Evolutionary conservation across 2,888 invertebrate species (phyloP).

Genomic region (Ariolimax columbianus): DNA sequence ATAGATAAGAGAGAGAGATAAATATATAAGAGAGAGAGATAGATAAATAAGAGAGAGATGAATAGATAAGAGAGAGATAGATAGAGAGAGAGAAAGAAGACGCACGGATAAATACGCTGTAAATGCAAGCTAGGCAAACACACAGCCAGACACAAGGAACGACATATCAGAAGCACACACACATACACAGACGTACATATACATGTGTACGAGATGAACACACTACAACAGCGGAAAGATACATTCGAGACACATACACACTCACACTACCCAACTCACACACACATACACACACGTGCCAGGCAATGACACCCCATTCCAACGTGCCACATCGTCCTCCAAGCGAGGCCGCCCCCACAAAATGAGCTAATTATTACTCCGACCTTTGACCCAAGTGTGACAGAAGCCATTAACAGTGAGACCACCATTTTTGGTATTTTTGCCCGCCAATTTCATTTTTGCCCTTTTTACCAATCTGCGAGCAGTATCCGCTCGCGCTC

Average conservation of each 20-base stretch:
- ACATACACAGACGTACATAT: not conserved
- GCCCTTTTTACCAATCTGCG: slow-evolving; percentile 36
- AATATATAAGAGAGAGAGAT: no score
- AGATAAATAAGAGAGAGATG: no score
- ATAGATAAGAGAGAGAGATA: no score
- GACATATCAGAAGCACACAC: not conserved
- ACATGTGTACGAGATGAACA: not conserved
- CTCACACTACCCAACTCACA: not conserved
- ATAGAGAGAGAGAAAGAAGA: not conserved
- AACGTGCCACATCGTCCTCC: no score
- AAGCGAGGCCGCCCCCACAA: not conserved
- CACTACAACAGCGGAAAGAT: not conserved
- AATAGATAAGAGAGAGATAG: no score
- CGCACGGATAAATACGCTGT: no score
- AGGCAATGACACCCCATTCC: not conserved
- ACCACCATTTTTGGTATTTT: slow-evolving; percentile 30
- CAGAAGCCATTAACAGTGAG: slow-evolving; percentile 33
- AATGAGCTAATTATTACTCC: slow-evolving; percentile 41
- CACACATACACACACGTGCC: not conserved
- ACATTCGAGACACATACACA: not conserved
- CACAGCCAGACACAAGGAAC: not conserved
- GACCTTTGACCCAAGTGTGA: slow-evolving; percentile 17
- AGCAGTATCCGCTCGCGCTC: slow-evolving; percentile 45
- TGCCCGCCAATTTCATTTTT: slow-evolving; percentile 47
- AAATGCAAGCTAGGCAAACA: no score